Percentiles rank a stretch among this genome's conserved stretches.
phyloP scores from a whole-genome alignment of 2,888 invertebrate species.

The Hemithea aestivaria region DNA sequence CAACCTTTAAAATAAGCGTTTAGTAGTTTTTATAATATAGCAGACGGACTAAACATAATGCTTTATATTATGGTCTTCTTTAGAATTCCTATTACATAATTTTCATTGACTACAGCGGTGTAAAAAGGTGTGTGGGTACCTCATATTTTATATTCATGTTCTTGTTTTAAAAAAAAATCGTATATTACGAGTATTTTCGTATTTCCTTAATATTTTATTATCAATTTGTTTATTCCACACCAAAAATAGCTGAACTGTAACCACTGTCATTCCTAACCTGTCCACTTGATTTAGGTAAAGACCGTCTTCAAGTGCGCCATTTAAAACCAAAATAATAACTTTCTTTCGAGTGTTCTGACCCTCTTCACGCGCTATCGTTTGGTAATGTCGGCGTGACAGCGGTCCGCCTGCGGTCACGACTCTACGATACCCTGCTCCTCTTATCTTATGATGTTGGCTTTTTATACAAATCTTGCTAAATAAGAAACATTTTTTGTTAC shows the following conservation, averaged over 20 bases:
- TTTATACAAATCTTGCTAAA: background rate
- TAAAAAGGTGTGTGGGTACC: too few relatives aligned
- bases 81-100: too few relatives aligned
- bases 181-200: too few relatives aligned
- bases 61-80: too few relatives aligned
- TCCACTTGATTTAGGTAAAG: slow-evolving; percentile 31
- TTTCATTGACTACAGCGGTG: too few relatives aligned
- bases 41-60: too few relatives aligned
- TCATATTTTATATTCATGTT: too few relatives aligned
- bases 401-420: slow-evolving; percentile 32
- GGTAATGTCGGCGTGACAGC: slow-evolving; percentile 38
- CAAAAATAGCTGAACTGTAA: slow-evolving; percentile 12
- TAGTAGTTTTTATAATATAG: too few relatives aligned
- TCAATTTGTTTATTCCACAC: slow-evolving; percentile 3
- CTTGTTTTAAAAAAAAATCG: too few relatives aligned
- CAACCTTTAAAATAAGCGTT: too few relatives aligned
- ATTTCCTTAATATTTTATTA: too few relatives aligned
- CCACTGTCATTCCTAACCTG: slow-evolving; percentile 26
- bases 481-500: too few relatives aligned
- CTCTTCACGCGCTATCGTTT: slow-evolving; percentile 41
- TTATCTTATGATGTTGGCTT: slow-evolving; percentile 15
- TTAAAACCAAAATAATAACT: slow-evolving; percentile 31
- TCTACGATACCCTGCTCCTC: slow-evolving; percentile 8
- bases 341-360: slow-evolving; percentile 36
- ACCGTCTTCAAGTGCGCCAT: slow-evolving; percentile 33